Evolutionary conservation across 2,113 vertebrate genomes (phyloP), one percentile per base, ranked within the genome.

Genomic region (Gasterosteus aculeatus): DNA sequence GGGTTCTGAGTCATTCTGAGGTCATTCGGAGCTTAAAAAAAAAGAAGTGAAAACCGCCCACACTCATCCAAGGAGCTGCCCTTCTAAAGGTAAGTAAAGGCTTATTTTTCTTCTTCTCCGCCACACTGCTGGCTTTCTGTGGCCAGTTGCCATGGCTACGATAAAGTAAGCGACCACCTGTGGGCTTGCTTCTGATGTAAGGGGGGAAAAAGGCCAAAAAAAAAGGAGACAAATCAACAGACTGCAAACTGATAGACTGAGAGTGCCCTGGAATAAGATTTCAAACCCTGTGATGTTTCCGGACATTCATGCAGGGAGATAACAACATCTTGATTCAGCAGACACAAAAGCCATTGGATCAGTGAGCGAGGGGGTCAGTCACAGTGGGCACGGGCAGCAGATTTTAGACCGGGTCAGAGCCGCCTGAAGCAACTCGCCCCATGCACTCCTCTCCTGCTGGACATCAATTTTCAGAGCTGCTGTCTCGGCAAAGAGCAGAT

Each of bases 111-210:
- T 82, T 65, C 80, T 77, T 54, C 70, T 80, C 81, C 47, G 39
- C 61, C 75, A 83, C 81, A 76, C 85, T 82, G 80, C 46, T 65
- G 49, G 76, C 71, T 88, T 85, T 89, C 75, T 22, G 73, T 87
- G 84, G 86, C 62, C 88, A 87, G 92, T 92, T 92, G 84, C 88
- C 88, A 92, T 92, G 88, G 82, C 77, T 82, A 91, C 90, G 1
- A 58, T 60, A 88, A 90, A 90, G 85, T 88, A 87, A 91, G 87
- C 78, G 77, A 86, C 91, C 91, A 93, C 92, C 92, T 93, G 92
- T 93, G 80, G 91, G 80, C 75, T 80, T n/a, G 59, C 86, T 72
- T 90, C 82, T 88, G 90, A 88, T 90, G 85, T 84, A 79, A 77
- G 82, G 78, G 53, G 63, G 39, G 53, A 68, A 72, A 18, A 81